Conservation (phyloP, 2,797 vertebrate genomes). For the Tiaroga cobitis region DNA sequence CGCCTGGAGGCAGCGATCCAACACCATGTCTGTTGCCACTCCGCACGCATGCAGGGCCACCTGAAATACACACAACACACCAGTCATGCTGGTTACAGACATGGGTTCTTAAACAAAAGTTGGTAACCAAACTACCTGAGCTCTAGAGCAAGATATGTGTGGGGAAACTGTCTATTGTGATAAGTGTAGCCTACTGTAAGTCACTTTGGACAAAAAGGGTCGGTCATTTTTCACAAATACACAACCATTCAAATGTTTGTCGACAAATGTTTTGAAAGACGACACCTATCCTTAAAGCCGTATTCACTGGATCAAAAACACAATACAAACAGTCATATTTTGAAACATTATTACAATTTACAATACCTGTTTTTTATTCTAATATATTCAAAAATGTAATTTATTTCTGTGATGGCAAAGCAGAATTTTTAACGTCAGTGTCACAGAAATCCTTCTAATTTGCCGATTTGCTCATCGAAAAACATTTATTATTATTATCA, state of each 20-base stretch:
- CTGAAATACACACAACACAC: conserved; percentile 67
- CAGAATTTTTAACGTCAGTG: neutral
- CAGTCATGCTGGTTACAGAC: neutral
- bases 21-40: conserved; percentile 97
- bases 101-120: neutral
- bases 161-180: neutral
- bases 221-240: neutral
- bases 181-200: no score
- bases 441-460: neutral
- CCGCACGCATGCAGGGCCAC: conserved; percentile 96
- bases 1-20: conserved; percentile 86
- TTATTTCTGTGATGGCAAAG: neutral
- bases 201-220: neutral
- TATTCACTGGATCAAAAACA: neutral
- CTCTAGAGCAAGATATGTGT: neutral
- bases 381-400: neutral
- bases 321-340: neutral
- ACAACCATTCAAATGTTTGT: neutral
- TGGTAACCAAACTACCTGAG: neutral
- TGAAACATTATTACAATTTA: neutral
- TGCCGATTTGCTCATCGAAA: neutral
- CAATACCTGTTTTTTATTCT: neutral
- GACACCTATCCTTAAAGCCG: neutral
- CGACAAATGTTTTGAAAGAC: neutral
- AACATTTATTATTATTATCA: neutral